Conservation (phyloP, 2,113 vertebrate genomes). For the Psophia crepitans region DNA sequence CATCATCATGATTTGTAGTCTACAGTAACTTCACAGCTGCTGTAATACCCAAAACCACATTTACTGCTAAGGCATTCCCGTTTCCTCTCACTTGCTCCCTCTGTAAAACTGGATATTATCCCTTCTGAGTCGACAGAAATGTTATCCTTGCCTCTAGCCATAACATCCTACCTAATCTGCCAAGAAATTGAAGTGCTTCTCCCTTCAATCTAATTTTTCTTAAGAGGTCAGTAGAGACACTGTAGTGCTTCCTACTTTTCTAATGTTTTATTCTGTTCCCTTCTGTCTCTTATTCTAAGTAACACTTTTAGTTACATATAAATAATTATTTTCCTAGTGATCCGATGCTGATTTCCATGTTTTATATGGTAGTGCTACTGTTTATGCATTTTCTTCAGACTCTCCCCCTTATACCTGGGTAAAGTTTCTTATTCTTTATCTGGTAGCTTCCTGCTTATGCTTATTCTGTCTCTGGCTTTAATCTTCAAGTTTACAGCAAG, state of each 20-base stretch:
- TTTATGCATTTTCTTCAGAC: background rate
- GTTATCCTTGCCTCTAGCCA: conserved; percentile 65
- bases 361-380: conserved; percentile 4
- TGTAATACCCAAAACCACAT: conserved; percentile 60
- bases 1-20: conserved; percentile 65
- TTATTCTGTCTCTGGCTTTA: conserved; percentile 25
- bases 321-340: conserved; percentile 1
- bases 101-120: conserved; percentile 71
- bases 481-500: background rate
- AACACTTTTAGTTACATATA: conserved; percentile 29
- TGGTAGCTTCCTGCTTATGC: background rate
- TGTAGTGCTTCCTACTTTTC: conserved; percentile 58
- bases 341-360: conserved; percentile 26
- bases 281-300: conserved; percentile 49
- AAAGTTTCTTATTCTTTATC: conserved; percentile 11
- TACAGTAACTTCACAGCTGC: conserved; percentile 66
- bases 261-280: conserved; percentile 62
- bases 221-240: conserved; percentile 70
- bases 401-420: background rate
- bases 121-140: conserved; percentile 67
- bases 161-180: conserved; percentile 65
- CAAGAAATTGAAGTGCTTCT: conserved; percentile 71
- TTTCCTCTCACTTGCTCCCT: conserved; percentile 68
- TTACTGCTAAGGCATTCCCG: conserved; percentile 61
- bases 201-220: conserved; percentile 68